These are phyloP conservation scores for Passer domesticus DNA, from an alignment of 2,113 vertebrate genomes.

Conservation along the genomic window DNA sequence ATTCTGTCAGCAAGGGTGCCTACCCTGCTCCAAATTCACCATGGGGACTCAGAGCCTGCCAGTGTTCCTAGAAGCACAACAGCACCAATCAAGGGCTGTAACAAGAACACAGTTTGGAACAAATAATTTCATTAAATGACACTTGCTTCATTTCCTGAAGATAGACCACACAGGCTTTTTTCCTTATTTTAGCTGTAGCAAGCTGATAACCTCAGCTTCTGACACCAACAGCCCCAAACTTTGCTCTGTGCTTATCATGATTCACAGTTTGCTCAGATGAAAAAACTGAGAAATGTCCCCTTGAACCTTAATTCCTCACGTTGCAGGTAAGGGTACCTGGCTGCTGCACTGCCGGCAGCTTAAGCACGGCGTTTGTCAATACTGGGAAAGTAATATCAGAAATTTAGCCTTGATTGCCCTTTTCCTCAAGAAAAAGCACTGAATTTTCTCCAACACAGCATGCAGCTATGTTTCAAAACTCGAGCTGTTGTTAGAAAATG, in stretches of 20 bases:
- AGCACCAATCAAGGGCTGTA: not conserved
- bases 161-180: not conserved
- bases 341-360: not conserved
- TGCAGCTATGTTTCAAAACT: conserved; percentile 4
- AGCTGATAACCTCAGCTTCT: conserved; percentile 25
- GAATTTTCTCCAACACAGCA: not conserved
- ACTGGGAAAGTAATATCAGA: not conserved
- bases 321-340: not conserved
- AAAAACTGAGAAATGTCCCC: not conserved
- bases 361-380: not conserved
- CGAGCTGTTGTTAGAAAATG: not conserved
- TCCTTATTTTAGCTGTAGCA: not conserved
- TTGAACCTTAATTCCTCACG: not conserved
- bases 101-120: not conserved
- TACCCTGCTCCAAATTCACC: not conserved
- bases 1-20: not conserved
- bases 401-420: conserved; percentile 15
- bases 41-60: not conserved
- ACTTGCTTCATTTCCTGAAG: conserved; percentile 5
- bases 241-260: conserved; percentile 17
- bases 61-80: not conserved
- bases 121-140: not conserved
- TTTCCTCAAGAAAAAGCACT: not conserved
- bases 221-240: not conserved
- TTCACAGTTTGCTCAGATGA: conserved; percentile 2